Percentiles rank a stretch among this genome's conserved stretches.
These are phyloP conservation scores for Drosophila nannoptera DNA, from an alignment of 1,140 invertebrate genomes.

Conservation along the genomic window DNA sequence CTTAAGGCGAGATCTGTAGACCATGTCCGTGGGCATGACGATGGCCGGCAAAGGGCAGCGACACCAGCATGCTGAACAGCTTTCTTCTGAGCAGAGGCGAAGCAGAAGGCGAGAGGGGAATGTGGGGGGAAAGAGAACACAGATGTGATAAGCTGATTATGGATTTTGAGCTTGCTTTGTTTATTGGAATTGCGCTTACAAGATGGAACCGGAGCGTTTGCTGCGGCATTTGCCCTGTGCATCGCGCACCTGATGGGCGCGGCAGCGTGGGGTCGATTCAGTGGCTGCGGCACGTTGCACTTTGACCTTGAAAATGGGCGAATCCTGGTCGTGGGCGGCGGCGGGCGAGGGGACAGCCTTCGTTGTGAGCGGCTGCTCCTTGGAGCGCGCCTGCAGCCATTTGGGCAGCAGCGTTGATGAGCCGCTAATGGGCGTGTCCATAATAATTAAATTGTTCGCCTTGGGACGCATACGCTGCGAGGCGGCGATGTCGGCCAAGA, in stretches of 20 bases:
- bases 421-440: conserved; percentile 46
- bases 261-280: conserved; percentile 49
- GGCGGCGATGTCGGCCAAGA: conserved; percentile 55
- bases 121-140: conserved; percentile 1
- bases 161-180: conserved; percentile 25
- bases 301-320: conserved; percentile 71
- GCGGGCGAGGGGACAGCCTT: too few species aligned
- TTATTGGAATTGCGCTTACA: conserved; percentile 57
- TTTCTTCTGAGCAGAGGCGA: conserved; percentile 52
- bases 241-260: conserved; percentile 62
- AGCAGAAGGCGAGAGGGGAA: background rate
- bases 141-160: conserved; percentile 38
- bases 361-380: conserved; percentile 45
- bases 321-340: conserved; percentile 57
- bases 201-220: conserved; percentile 63
- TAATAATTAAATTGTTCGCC: conserved; percentile 58
- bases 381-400: conserved; percentile 49
- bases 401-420: conserved; percentile 33
- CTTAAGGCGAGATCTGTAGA: conserved; percentile 43
- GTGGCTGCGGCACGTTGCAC: conserved; percentile 53
- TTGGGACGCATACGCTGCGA: conserved; percentile 35
- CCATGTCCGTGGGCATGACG: conserved; percentile 49
- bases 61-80: conserved; percentile 67
- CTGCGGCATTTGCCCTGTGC: conserved; percentile 59
- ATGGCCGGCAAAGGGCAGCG: conserved; percentile 53